phyloP scores from a whole-genome alignment of 1,140 invertebrate genomes.

The Drosophila virilis region DNA sequence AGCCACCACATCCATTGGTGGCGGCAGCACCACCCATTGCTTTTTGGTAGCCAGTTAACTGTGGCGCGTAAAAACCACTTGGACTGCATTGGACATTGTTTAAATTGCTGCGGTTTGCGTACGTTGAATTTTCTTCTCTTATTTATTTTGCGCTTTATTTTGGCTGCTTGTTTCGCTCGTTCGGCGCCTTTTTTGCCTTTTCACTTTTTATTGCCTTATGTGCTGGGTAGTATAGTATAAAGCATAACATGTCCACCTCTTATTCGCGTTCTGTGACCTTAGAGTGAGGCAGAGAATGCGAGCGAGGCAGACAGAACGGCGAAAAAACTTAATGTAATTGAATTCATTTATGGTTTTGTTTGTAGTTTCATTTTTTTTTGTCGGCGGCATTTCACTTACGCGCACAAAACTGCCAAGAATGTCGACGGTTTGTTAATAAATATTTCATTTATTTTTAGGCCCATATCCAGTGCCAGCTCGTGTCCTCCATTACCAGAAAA shows the following conservation, averaged over 20 bases:
- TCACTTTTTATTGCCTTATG: constrained; percentile 59
- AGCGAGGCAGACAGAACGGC: not conserved
- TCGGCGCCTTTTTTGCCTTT: constrained; percentile 25
- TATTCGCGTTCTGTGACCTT: constrained; percentile 11
- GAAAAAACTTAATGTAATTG: constrained; percentile 79
- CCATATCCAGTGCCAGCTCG: constrained; percentile 35
- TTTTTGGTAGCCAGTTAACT: constrained; percentile 54
- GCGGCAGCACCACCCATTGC: constrained; percentile 11
- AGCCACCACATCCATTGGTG: constrained; percentile 20
- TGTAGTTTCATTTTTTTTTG: constrained; percentile 46
- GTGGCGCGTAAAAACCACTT: constrained; percentile 68
- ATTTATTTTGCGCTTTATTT: constrained; percentile 75
- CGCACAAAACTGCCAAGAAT: constrained; percentile 74
- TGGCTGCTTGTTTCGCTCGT: constrained; percentile 35
- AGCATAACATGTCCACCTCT: constrained; percentile 53
- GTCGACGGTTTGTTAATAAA: constrained; percentile 77
- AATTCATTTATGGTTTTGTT: constrained; percentile 82
- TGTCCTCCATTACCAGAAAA: constrained; percentile 12
- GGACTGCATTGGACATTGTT: constrained; percentile 80
- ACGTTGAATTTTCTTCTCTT: constrained; percentile 76
- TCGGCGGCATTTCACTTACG: constrained; percentile 60
- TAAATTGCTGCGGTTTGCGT: constrained; percentile 79
- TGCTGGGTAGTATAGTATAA: constrained; percentile 57
- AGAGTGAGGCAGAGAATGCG: not conserved
- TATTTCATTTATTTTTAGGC: constrained; percentile 78